Base-by-base conservation (phyloP, 2,797 vertebrate species). In the Diplodus sargus region DNA sequence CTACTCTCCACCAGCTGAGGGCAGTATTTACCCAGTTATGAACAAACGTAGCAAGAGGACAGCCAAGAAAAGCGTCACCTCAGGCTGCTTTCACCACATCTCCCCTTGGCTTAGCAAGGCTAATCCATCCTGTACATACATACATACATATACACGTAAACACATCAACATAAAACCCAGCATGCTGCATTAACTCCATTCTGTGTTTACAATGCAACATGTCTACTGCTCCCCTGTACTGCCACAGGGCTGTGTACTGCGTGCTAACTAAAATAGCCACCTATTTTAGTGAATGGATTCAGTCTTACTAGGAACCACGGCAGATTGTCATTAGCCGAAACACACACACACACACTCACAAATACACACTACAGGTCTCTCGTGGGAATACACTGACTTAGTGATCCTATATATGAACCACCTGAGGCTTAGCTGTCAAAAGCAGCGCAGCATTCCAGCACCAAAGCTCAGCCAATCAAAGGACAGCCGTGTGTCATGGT, bases 381-480 rank as follows among this genome's bases (percentile, higher is more conserved):
- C 47, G 11, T 18, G 56, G 25, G 72, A 59, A 80, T 13, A 80
- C 71, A 73, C 63, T 56, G 82, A 83, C 79, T 71, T 86, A 67
- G 72, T 71, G 78, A 70, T 83, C 79, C 81, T 80, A 79, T 78
- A 73, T 62, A 60, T 66, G 78, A 81, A 82, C 71, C 86, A 90
- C 89, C 85, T 86, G 87, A 93, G 89, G 90, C 84, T 82, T 74
- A 79, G 73, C 85, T 78, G 88, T 89, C 86, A 85, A 72, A 57
- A 89, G 74, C 18, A 7, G 9, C 20, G n/a, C 72, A 70, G 82
- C 81, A 79, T 84, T 91, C 82, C 83, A 74, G 68, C 76, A 61
- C 52, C 78, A 1, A 15, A 23, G 70, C 76, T 67, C 1, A 79
- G 77, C 83, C 84, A 85, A 65, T 85, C 43, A 18, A 71, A 53